Base-by-base conservation (phyloP, 2,797 vertebrate species). In the Danio choprae region DNA sequence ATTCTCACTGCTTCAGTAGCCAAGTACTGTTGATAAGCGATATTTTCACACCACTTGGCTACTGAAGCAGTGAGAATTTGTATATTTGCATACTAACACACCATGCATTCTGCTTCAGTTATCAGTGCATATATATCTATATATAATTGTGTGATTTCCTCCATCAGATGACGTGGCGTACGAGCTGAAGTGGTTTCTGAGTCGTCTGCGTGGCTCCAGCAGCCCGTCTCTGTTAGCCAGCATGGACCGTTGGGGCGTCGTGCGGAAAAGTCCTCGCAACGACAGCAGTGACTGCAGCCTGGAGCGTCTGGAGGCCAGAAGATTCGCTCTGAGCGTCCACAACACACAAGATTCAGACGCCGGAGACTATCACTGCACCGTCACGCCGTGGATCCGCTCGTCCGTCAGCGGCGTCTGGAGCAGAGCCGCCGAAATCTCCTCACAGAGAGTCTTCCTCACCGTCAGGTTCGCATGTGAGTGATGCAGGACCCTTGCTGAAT, bases 401-500 rank as follows among this genome's bases (percentile, higher is more conserved):
- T 77, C 90, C 7, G 89, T 94, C 0, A 94, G 93, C 0, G 95
- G 95, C 0, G 84, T 89, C 58, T 99, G 98, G 98, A 97, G 94
- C 69, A 91, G 90, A 79, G 94, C 95, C 20, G 89, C 84, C 0
- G 93, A 95, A 81, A 84, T 97, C 87, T 93, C 83, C 63, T 96
- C 97, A 18, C 84, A 91, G 4, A 89, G 92, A 60, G 55, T 97
- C 86, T 96, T 96, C 77, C 87, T 99, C 0, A 95, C 93, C 0
- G 96, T 99, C 84, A 95, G 93, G 82, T 96, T 99, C 87, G 95
- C 97, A 36, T 94, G 97, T 99, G 85, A 93, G 95, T 79, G 68
- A 29, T 58, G 11, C 15, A 67, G 20, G 0, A 40, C 1, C 20
- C 29, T 1, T 29, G 29, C 29, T 29, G 29, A 29, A 29, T 29